Percentiles rank a stretch among this genome's conserved stretches.
These are phyloP conservation scores for Xerus rutilus DNA, from an alignment of 2,797 vertebrate genomes.

Conservation along the genomic window DNA sequence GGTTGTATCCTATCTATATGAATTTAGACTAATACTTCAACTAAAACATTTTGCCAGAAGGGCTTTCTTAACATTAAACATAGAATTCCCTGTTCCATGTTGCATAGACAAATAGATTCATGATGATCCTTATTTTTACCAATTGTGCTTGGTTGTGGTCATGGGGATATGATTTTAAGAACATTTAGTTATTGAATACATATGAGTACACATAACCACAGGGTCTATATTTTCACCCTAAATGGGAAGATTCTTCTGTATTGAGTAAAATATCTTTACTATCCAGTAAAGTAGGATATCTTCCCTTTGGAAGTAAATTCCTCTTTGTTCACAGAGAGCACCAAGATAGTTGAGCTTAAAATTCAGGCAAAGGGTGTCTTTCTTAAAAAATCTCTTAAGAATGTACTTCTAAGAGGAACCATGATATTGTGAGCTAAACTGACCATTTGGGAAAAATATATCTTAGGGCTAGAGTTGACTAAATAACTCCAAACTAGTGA, in stretches of 20 bases:
- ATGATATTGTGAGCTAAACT: not conserved
- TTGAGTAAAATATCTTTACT: slow-evolving; percentile 11
- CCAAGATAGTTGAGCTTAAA: not conserved
- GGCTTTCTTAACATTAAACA: not conserved
- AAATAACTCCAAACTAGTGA: not conserved
- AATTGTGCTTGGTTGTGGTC: not conserved
- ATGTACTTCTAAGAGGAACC: not conserved
- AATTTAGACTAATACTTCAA: not conserved
- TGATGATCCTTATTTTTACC: not conserved
- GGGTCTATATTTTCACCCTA: not conserved
- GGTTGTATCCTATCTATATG: not conserved
- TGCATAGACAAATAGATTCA: not conserved
- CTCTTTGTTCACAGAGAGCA: not conserved
- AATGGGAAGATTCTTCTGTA: not conserved
- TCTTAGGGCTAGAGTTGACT: not conserved
- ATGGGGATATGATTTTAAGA: not conserved
- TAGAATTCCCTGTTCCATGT: not conserved
- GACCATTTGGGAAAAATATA: slow-evolving; percentile 5
- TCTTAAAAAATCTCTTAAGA: not conserved
- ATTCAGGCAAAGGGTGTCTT: not conserved
- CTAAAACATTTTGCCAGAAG: not conserved
- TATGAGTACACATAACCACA: not conserved
- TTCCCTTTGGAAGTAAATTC: not conserved
- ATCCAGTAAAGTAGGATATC: not conserved
- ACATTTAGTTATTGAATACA: not conserved